phyloP scores from a whole-genome alignment of 2,888 invertebrate species.

The Netelia melanura region DNA sequence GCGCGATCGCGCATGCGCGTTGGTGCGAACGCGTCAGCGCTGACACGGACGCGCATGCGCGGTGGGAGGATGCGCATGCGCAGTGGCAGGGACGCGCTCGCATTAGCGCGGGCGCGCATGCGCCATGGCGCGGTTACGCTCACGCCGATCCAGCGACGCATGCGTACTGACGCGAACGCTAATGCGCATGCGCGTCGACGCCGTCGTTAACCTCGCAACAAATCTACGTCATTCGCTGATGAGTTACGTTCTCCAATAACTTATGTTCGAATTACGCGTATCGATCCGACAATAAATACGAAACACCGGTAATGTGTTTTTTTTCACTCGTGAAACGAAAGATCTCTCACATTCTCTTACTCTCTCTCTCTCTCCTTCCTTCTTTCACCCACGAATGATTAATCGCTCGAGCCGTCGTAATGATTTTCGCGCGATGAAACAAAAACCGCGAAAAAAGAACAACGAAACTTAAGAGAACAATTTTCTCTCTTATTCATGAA shows the following conservation, averaged over 20 bases:
- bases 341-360: not conserved
- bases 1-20: too few species aligned
- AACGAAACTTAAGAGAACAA: conserved; percentile 5
- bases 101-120: too few species aligned
- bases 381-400: not conserved
- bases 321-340: not conserved
- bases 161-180: not conserved
- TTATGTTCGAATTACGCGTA: conserved; percentile 50
- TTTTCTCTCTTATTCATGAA: conserved; percentile 34
- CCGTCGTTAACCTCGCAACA: conserved; percentile 42
- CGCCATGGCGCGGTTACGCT: too few species aligned
- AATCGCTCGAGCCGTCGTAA: not conserved
- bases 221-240: conserved; percentile 47
- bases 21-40: too few species aligned
- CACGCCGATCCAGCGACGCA: not conserved
- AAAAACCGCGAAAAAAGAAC: conserved; percentile 1
- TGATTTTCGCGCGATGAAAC: conserved; percentile 4
- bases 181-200: conserved; percentile 3
- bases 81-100: too few species aligned
- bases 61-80: too few species aligned
- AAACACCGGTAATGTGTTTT: too few species aligned
- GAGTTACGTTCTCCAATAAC: conserved; percentile 35
- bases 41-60: too few species aligned
- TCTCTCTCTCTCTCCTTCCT: not conserved
- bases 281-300: not conserved